Conservation (phyloP, 2,113 vertebrate species). For the Xenopus tropicalis region DNA sequence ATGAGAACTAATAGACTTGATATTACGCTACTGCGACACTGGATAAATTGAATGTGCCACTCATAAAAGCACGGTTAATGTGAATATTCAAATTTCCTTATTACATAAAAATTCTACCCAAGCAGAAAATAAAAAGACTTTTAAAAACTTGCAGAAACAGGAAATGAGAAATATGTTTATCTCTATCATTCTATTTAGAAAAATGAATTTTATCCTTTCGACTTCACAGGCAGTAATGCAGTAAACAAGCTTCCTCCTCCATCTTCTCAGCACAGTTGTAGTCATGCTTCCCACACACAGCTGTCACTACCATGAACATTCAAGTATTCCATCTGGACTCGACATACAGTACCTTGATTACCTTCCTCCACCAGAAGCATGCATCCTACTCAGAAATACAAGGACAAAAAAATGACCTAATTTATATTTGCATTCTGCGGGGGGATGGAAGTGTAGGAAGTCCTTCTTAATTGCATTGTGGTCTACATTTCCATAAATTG, state of each 20-base stretch:
- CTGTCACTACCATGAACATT: conserved; percentile 69
- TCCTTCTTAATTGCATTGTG: conserved; percentile 33
- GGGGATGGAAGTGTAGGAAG: conserved; percentile 26
- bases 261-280: conserved; percentile 62
- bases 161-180: conserved; percentile 45
- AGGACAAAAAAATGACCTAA: conserved; percentile 46
- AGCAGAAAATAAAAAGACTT: too few species aligned
- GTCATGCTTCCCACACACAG: conserved; percentile 72
- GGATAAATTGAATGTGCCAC: too few species aligned
- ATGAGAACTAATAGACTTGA: too few species aligned
- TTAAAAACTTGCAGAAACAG: conserved; percentile 2
- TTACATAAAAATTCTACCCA: too few species aligned
- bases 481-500: conserved; percentile 25
- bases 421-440: conserved; percentile 33
- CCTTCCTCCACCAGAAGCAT: conserved; percentile 64
- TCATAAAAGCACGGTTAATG: too few species aligned
- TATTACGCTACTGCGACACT: too few species aligned
- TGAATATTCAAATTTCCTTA: too few species aligned
- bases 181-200: conserved; percentile 53
- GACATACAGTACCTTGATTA: conserved; percentile 67
- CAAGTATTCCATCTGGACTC: conserved; percentile 72
- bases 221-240: conserved; percentile 51
- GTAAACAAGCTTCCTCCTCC: conserved; percentile 60
- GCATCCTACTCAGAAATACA: conserved; percentile 62
- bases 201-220: conserved; percentile 22